These are phyloP conservation scores for Teleiodes luculella DNA, from an alignment of 2,888 invertebrate species.

Conservation along the genomic window DNA sequence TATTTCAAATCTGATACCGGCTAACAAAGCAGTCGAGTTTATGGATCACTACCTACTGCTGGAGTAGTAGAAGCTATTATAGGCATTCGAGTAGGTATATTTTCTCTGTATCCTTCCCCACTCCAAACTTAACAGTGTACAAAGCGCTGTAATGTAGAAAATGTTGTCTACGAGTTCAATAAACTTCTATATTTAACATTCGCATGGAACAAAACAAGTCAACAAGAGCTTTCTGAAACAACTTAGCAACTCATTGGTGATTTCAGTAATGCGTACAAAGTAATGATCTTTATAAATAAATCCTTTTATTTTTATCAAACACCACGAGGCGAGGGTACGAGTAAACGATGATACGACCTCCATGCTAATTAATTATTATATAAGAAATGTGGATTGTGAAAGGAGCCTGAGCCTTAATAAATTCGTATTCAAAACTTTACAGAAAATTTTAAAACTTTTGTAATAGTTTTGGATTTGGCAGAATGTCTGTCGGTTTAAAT, in stretches of 20 bases:
- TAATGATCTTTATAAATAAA: not conserved
- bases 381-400: too few relatives aligned
- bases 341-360: too few relatives aligned
- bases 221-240: not conserved
- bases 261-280: not conserved
- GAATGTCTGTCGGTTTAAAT: too few relatives aligned
- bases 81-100: not conserved
- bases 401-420: too few relatives aligned
- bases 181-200: slow-evolving; percentile 47
- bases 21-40: slow-evolving; percentile 2
- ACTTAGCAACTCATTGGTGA: not conserved
- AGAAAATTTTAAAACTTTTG: too few relatives aligned
- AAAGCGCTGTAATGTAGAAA: slow-evolving; percentile 1
- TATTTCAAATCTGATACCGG: slow-evolving; percentile 1
- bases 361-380: too few relatives aligned
- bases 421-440: too few relatives aligned
- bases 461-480: too few relatives aligned
- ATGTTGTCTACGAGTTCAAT: slow-evolving; percentile 36
- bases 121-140: not conserved
- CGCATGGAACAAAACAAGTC: slow-evolving; percentile 25
- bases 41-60: slow-evolving; percentile 4
- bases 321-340: too few relatives aligned
- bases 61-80: too few relatives aligned
- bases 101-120: not conserved
- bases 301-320: too few relatives aligned